Evolutionary conservation across 2,888 invertebrate species (phyloP).

Genomic region (Athalia rosae): DNA sequence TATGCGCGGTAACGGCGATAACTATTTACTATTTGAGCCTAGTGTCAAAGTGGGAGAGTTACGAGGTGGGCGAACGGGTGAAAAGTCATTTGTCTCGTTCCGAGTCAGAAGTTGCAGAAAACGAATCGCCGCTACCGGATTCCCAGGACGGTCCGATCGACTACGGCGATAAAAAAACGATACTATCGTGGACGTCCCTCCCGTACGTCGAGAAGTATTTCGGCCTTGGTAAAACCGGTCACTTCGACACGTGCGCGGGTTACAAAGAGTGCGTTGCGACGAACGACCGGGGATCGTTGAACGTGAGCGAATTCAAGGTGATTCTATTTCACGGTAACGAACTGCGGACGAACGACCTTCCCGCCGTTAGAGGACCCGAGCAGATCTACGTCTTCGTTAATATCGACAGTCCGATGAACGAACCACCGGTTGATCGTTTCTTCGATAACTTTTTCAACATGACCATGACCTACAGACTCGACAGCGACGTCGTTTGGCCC

Average conservation of each 20-base stretch:
- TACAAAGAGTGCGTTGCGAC: slow-evolving; percentile 74
- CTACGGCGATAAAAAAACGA: background rate
- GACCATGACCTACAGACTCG: slow-evolving; percentile 77
- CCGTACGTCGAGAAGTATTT: slow-evolving; percentile 63
- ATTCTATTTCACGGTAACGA: slow-evolving; percentile 76
- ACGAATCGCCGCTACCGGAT: background rate
- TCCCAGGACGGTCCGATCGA: background rate
- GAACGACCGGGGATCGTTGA: slow-evolving; percentile 65
- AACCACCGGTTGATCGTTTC: slow-evolving; percentile 52
- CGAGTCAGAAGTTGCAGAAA: too few relatives aligned
- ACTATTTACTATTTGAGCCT: background rate
- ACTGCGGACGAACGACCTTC: slow-evolving; percentile 65
- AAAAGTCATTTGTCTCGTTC: background rate
- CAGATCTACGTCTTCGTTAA: slow-evolving; percentile 76
- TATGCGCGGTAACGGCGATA: background rate
- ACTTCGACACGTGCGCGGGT: slow-evolving; percentile 59
- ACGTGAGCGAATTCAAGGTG: slow-evolving; percentile 74
- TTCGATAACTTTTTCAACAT: slow-evolving; percentile 75
- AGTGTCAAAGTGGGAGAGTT: background rate
- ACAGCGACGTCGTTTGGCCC: slow-evolving; percentile 75
- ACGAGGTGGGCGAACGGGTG: background rate
- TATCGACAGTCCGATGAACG: slow-evolving; percentile 73
- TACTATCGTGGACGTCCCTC: slow-evolving; percentile 66
- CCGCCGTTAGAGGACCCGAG: slow-evolving; percentile 64
- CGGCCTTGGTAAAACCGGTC: slow-evolving; percentile 57